phyloP scores from a whole-genome alignment of 2,888 invertebrate species.

The Ptilodon capucinus region DNA sequence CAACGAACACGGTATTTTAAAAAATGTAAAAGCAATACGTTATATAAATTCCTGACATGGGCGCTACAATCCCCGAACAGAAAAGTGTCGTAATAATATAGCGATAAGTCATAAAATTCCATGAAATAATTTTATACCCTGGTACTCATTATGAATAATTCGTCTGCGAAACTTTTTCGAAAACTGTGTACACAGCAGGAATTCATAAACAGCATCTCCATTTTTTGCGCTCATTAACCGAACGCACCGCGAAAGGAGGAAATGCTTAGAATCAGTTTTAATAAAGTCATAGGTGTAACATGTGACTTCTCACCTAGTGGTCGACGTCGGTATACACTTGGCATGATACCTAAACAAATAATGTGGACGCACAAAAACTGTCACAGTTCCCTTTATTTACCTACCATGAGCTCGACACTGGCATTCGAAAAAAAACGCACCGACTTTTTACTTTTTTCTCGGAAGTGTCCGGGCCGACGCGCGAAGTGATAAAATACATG shows the following conservation, averaged over 20 bases:
- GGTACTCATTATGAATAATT: slow-evolving; percentile 75
- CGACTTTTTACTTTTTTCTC: slow-evolving; percentile 47
- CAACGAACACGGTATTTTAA: slow-evolving; percentile 61
- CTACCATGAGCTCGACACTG: slow-evolving; percentile 29
- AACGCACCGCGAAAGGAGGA: slow-evolving; percentile 43
- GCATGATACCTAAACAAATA: slow-evolving; percentile 33
- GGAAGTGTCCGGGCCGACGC: slow-evolving; percentile 54
- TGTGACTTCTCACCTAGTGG: slow-evolving; percentile 11
- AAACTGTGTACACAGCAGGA: slow-evolving; percentile 72
- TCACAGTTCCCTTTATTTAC: slow-evolving; percentile 39
- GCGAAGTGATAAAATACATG: slow-evolving; percentile 65
- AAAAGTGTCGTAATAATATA: slow-evolving; percentile 64
- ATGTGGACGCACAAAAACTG: slow-evolving; percentile 36
- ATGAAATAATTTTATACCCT: slow-evolving; percentile 48
- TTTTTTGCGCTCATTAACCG: slow-evolving; percentile 54
- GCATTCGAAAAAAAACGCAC: slow-evolving; percentile 25
- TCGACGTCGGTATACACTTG: slow-evolving; percentile 13
- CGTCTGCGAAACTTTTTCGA: slow-evolving; percentile 67
- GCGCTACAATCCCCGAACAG: slow-evolving; percentile 55
- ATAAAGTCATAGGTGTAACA: slow-evolving; percentile 22
- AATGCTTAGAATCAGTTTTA: slow-evolving; percentile 41
- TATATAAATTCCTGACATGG: slow-evolving; percentile 67
- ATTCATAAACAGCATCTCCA: slow-evolving; percentile 62
- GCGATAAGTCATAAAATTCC: slow-evolving; percentile 66
- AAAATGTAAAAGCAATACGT: slow-evolving; percentile 55